Conservation (phyloP, 2,888 invertebrate genomes). For the Artemia sinica region DNA sequence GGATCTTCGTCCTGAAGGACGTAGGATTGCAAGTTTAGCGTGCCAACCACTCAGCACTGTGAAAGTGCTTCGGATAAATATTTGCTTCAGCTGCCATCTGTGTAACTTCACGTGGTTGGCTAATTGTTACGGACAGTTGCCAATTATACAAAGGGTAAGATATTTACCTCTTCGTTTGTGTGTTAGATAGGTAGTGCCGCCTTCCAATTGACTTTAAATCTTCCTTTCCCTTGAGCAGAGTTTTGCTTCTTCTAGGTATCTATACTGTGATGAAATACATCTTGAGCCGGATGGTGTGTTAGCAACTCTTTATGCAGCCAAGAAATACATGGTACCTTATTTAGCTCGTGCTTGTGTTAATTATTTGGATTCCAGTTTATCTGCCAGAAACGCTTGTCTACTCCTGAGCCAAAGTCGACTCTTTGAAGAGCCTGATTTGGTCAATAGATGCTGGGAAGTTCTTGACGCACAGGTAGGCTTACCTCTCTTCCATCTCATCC, state of each 20-base stretch:
- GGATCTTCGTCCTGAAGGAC: too few species aligned
- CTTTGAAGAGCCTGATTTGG: slow-evolving; percentile 89
- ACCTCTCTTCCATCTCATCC: too few species aligned
- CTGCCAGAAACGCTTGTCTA: slow-evolving; percentile 87
- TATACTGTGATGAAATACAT: slow-evolving; percentile 91
- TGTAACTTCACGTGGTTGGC: too few species aligned
- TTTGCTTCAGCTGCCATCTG: too few species aligned
- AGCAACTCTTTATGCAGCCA: slow-evolving; percentile 83
- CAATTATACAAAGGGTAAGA: too few species aligned
- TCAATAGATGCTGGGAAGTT: slow-evolving; percentile 93
- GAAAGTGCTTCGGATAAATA: too few species aligned
- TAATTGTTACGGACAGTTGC: too few species aligned
- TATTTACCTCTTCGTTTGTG: background rate
- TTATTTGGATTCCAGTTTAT: slow-evolving; percentile 84
- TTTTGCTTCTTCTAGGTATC: slow-evolving; percentile 48
- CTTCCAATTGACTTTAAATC: background rate
- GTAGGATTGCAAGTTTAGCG: too few species aligned
- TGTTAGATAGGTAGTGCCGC: background rate
- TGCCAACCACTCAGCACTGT: too few species aligned
- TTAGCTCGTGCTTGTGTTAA: slow-evolving; percentile 82
- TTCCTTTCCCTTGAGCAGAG: background rate
- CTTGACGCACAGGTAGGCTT: slow-evolving; percentile 78
- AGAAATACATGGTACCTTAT: slow-evolving; percentile 90
- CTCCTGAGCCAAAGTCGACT: slow-evolving; percentile 82
- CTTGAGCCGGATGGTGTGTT: slow-evolving; percentile 85